Evolutionary conservation across 2,888 invertebrate genomes (phyloP).

Genomic region (Agapostemon virescens): DNA sequence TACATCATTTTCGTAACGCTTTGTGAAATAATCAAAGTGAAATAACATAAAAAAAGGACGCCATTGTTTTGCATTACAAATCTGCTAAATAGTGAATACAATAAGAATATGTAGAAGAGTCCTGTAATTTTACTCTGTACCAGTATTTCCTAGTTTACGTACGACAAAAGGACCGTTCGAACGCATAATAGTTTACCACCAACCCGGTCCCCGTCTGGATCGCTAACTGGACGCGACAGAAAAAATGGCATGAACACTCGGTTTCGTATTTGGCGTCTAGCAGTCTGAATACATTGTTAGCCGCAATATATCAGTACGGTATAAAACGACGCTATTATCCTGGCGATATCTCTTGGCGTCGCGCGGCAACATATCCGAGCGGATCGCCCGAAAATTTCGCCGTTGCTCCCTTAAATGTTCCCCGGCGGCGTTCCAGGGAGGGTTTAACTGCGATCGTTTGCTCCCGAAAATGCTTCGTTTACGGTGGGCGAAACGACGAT

Average conservation of each 20-base stretch:
- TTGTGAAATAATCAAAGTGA: not conserved
- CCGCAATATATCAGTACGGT: constrained; percentile 47
- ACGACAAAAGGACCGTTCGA: not conserved
- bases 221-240: not conserved
- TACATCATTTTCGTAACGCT: too few species aligned
- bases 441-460: constrained; percentile 66
- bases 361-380: constrained; percentile 52
- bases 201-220: not conserved
- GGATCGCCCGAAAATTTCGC: constrained; percentile 62
- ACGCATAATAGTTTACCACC: not conserved
- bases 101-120: too few species aligned
- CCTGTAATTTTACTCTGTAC: too few species aligned
- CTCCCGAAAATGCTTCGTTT: constrained; percentile 67
- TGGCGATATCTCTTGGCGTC: constrained; percentile 53
- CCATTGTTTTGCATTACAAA: too few species aligned
- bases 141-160: not conserved
- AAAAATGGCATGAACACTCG: constrained; percentile 4
- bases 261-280: constrained; percentile 24
- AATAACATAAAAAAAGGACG: not conserved
- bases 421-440: constrained; percentile 59
- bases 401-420: constrained; percentile 60
- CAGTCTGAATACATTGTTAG: constrained; percentile 41
- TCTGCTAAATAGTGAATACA: too few species aligned
- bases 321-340: constrained; percentile 59
- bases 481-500: constrained; percentile 62